Evolutionary conservation across 2,113 vertebrate genomes (phyloP), one percentile per base, ranked within the genome.

Genomic region (Seriola quinqueradiata): DNA sequence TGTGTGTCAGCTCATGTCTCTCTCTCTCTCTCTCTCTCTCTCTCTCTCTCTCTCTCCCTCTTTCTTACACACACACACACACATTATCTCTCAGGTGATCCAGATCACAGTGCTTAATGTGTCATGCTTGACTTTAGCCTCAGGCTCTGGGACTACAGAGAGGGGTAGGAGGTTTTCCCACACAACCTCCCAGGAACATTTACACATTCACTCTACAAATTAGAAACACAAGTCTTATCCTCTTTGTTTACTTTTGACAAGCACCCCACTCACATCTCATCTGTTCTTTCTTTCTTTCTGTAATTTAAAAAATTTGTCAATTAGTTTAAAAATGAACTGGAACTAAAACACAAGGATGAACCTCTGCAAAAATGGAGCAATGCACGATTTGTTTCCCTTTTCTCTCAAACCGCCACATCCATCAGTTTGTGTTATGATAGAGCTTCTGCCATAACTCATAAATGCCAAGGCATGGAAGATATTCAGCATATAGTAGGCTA

Each of bases 41-140:
- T 48, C 46, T 48, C 48, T 71, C 59, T 8, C 40, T 16, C 48
- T 2, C 48, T 5, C 6, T 6, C 16, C 5, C 57, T 1, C 79
- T 9, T 63, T 21, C 66, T 16, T 66, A 14, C 66, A 40, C 14
- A 17, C 65, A 61, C 66, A 64, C 52, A 28, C 16, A 34, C 42
- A 38, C 21, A 19, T 8, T 73, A 57, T 61, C 73, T 68, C 79
- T 88, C 81, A 90, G 78, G 81, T 90, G 83, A 87, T 89, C 58
- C 79, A 81, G 50, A 88, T 84, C 83, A 58, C 46, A 12, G 77
- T 16, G 46, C 82, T 83, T 85, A 77, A 82, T 85, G 67, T 78
- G 73, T 85, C 86, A 79, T 42, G 85, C 81, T 80, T 77, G 70
- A 67, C 80, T 81, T 57, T 79, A 0, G 63, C 82, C 64, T 79